phyloP scores from a whole-genome alignment of 2,888 invertebrate species.

The Cetonia aurata region DNA sequence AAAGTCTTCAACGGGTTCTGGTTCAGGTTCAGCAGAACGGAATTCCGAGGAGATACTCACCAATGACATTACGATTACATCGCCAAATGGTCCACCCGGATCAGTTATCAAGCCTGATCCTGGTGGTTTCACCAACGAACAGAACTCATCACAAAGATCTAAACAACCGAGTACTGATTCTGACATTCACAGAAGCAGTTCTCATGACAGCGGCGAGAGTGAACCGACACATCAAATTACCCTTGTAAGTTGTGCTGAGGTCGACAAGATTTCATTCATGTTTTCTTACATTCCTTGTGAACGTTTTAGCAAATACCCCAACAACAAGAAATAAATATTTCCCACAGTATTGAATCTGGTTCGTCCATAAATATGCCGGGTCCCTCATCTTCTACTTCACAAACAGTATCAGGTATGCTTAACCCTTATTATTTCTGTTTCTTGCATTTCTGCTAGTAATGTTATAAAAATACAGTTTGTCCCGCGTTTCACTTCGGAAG shows the following conservation, averaged over 20 bases:
- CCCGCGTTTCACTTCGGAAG: too few relatives aligned
- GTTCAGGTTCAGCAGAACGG: constrained; percentile 70
- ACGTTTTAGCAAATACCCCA: constrained; percentile 61
- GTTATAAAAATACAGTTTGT: too few relatives aligned
- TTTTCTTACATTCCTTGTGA: neutral
- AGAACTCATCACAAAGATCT: constrained; percentile 54
- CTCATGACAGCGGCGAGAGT: constrained; percentile 69
- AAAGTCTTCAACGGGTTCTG: constrained; percentile 75
- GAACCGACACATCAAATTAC: constrained; percentile 64
- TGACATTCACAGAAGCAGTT: constrained; percentile 69
- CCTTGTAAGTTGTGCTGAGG: constrained; percentile 57
- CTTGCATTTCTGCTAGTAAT: too few relatives aligned
- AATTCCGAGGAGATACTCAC: constrained; percentile 63
- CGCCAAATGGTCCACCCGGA: constrained; percentile 63
- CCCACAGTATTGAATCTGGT: constrained; percentile 60
- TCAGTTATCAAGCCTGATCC: constrained; percentile 66
- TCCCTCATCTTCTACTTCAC: constrained; percentile 60
- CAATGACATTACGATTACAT: constrained; percentile 69
- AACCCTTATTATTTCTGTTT: neutral
- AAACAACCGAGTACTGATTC: constrained; percentile 62
- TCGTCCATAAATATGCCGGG: constrained; percentile 60
- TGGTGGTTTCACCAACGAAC: constrained; percentile 59
- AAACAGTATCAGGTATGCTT: constrained; percentile 57
- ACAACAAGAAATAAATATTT: constrained; percentile 61
- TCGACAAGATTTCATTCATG: neutral